Base-by-base conservation (phyloP, 2,797 vertebrate genomes). In the Enteromius argenteus region DNA sequence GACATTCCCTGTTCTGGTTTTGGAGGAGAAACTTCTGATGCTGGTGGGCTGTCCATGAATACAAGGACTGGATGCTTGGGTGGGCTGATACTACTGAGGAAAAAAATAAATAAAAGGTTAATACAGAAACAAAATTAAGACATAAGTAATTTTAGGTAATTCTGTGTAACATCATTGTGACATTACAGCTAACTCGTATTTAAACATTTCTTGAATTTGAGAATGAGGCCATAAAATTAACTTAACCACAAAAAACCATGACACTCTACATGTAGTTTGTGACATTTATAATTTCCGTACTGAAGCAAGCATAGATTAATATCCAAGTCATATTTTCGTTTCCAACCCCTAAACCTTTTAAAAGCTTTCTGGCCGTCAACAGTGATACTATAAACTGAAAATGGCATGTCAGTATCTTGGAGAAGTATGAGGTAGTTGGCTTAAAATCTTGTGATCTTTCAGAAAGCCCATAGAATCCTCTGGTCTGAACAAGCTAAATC, bases 1-100 rank as follows among this genome's bases (percentile, higher is more conserved):
- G 93, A 92, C 3, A 94, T 90, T 79, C 91, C 94, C 80, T 90
- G 92, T 75, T 91, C 83, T 81, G 87, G 83, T 3, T 82, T 87
- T 35, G 89, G 86, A 77, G 90, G 86, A 75, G 92, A 86, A 5
- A 81, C 74, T 78, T 86, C 74, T 2, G 87, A 79, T 58, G 68
- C 37, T 35, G 84, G 88, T 3, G 86, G 84, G 72, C 85, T 84
- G 19, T 92, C 87, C 27, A 51, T 89, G 80, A 91, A 81, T 77
- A 87, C 35, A 58, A 80, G 86, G 14, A 84, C 49, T 23, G 42
- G 80, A 49, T 79, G 68, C 64, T 84, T 92, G 75, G 87, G 83
- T 69, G 89, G 88, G 14, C 86, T 87, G 14, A 87, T 83, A 83
- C 87, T 86, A 79, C 79, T 77, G 17, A 49, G 56, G 15, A 62